Base-by-base conservation (phyloP, 2,797 vertebrate genomes). In the Sus cebifrons region DNA sequence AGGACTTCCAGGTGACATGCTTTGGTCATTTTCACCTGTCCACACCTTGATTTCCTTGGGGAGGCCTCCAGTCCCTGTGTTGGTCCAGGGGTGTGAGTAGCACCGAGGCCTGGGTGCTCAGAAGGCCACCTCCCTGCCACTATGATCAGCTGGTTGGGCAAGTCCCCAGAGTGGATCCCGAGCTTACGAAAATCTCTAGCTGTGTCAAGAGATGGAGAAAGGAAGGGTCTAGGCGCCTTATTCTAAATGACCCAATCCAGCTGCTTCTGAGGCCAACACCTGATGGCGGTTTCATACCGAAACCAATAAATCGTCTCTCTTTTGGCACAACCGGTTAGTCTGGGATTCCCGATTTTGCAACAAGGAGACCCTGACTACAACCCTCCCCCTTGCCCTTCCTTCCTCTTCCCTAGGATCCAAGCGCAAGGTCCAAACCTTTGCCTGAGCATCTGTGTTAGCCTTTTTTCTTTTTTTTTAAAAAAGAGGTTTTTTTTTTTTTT, bases 241-340 rank as follows among this genome's bases (percentile, higher is more conserved):
- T 71, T 32, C 44, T 9, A 5, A 79, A 65, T 18, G 15, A 12
- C 7, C 44, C 3, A 6, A 12, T 40, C 54, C 64, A 25, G 44
- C 71, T 0, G 0, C 44, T 52, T 16, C 25, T 20, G n/a, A 44
- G 78, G 52, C 18, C 1, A 18, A 40, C 7, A 25, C 5, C 15
- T 3, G 0, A 10, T 3, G 36, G 14, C n/a, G 40, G 6, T 68
- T 40, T 54, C 23, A 20, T 5, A 1, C 11, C 11, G 15, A 64
- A 64, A 8, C 20, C 14, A 23, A 7, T 8, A 15, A 29, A 29
- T 36, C 68, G 52, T 36, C 44, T 49, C 54, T 54, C 3, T 14
- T 44, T 27, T 27, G 32, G 29, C 54, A 15, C 71, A 77, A 27
- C 17, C 1, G 7, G 11, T 18, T 6, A 16, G 15, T 54, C 18